Conservation (phyloP, 2,113 vertebrate genomes). For the Melanostigma gelatinosum region DNA sequence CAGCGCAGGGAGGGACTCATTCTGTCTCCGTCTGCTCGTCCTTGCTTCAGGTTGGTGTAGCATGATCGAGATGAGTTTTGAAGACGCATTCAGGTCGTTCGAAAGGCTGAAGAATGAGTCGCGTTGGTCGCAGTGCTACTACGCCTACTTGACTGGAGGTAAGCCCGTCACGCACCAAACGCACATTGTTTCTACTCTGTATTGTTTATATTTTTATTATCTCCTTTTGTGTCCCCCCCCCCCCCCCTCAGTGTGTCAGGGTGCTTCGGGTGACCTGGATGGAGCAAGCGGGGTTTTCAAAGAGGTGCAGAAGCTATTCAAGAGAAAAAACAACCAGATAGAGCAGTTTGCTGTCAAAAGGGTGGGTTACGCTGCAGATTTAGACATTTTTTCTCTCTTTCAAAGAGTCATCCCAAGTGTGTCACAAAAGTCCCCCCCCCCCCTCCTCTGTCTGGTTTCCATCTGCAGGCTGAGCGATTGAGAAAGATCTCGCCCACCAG, state of each 20-base stretch:
- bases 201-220: neutral
- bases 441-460: conserved; percentile 24
- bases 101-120: conserved; percentile 97
- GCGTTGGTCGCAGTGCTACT: conserved; percentile 98
- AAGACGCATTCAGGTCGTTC: conserved; percentile 92
- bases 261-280: conserved; percentile 90
- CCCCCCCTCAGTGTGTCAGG: conserved; percentile 89
- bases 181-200: neutral
- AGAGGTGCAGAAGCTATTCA: conserved; percentile 98
- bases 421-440: neutral
- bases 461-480: conserved; percentile 90
- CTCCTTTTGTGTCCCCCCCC: neutral
- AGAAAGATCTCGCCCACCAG: conserved; percentile 89
- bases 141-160: conserved; percentile 97
- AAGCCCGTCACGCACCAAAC: conserved; percentile 43
- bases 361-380: conserved; percentile 76
- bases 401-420: neutral
- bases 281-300: conserved; percentile 92
- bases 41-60: conserved; percentile 94
- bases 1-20: neutral
- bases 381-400: neutral
- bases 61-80: conserved; percentile 99
- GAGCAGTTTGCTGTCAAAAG: conserved; percentile 98
- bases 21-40: conserved; percentile 2
- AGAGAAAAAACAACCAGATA: conserved; percentile 99